Base-by-base conservation (phyloP, 2,113 vertebrate species). In the Coreoperca whiteheadi region DNA sequence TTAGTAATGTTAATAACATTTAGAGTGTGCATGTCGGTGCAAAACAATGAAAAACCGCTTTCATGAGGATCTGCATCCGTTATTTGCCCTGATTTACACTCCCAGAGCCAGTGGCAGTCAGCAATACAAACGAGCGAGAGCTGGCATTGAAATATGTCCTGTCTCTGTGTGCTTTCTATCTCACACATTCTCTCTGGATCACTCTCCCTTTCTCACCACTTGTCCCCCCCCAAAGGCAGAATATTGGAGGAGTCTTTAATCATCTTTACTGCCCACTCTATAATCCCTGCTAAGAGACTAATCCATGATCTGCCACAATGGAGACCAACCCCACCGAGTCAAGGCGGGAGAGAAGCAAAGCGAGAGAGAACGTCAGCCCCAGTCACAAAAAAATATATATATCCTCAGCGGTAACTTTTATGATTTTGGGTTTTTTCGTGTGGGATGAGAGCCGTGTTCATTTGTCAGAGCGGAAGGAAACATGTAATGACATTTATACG, bases 211-310 rank as follows among this genome's bases (percentile, higher is more conserved):
- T 76, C 87, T 83, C 69, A 72, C 85, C 74, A 54, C 76, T 81
- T 83, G 82, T 84, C 79, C 70, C 84, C 70, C 84, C 84, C 78
- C 82, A 77, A 86, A 84, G 65, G 81, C 90, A 86, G 73, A 86
- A 87, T 86, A 91, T 83, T 70, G 85, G 83, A 90, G 87, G 84
- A 89, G 80, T 85, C 89, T 92, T 94, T 91, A 93, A 92, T 94
- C 91, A 91, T 94, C 82, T 92, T 93, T 89, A 92, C 92, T 90
- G 87, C 87, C 89, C 82, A 88, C 88, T 90, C 89, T 54, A 85
- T 95, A 94, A 95, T 94, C 88, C 83, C 75, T 83, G 86, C 88
- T 84, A 69, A 89, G 78, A 91, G 82, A 80, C 84, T 91, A 92
- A 92, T 93, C 90, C 91, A 75, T 89, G 91, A 92, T 90, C 84